Evolutionary conservation across 2,888 invertebrate genomes (phyloP).

Genomic region (Chydorus sphaericus): DNA sequence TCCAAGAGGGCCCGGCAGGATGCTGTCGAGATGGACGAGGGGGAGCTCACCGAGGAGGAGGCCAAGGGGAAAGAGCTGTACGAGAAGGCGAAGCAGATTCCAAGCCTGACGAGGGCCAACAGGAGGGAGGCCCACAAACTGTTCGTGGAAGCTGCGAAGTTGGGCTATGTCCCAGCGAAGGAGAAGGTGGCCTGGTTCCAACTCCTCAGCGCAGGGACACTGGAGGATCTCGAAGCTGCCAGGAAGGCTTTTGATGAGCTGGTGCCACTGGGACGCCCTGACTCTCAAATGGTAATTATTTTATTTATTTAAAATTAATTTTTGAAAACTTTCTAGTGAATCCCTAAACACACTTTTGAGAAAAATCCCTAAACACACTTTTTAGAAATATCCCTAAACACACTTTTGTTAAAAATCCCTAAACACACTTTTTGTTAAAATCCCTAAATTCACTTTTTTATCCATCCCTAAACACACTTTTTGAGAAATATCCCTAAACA

Average conservation of each 20-base stretch:
- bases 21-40: not conserved
- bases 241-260: constrained; percentile 58
- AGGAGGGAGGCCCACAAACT: constrained; percentile 24
- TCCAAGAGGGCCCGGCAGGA: constrained; percentile 26
- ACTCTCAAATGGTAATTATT: constrained; percentile 68
- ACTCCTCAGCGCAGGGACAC: constrained; percentile 64
- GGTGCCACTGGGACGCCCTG: constrained; percentile 59
- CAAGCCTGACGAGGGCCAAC: constrained; percentile 43
- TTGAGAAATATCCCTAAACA: too few species aligned
- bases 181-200: constrained; percentile 78
- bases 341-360: too few species aligned
- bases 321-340: too few species aligned
- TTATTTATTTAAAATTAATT: too few species aligned
- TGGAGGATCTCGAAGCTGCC: constrained; percentile 61
- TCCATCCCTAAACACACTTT: too few species aligned
- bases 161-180: constrained; percentile 65
- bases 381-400: too few species aligned
- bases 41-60: constrained; percentile 47
- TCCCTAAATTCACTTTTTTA: constrained; percentile 3
- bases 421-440: too few species aligned
- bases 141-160: constrained; percentile 58
- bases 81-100: constrained; percentile 49
- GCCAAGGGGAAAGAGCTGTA: constrained; percentile 57
- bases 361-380: too few species aligned
- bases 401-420: too few species aligned